Evolutionary conservation across 2,113 vertebrate genomes (phyloP).

Genomic region (Mobula birostris): DNA sequence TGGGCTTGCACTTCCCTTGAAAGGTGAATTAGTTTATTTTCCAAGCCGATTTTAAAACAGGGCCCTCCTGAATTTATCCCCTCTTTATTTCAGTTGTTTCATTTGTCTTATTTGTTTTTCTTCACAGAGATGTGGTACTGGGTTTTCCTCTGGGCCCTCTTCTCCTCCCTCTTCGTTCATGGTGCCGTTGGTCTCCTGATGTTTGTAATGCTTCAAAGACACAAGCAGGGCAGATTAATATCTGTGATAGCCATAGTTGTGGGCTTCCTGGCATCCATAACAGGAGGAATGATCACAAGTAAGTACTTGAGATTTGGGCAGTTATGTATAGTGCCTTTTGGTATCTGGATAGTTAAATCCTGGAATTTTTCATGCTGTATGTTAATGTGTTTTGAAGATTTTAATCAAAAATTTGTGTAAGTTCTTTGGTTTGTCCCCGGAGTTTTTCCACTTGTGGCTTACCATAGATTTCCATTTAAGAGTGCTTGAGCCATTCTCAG

Average conservation of each 20-base stretch:
- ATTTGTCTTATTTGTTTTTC: constrained; percentile 43
- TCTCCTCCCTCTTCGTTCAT: constrained; percentile 93
- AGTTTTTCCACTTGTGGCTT: no score
- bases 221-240: constrained; percentile 84
- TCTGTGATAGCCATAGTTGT: constrained; percentile 84
- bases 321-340: not conserved
- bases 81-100: constrained; percentile 42
- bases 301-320: constrained; percentile 51
- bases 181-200: constrained; percentile 83
- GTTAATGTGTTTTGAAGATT: not conserved
- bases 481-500: no score
- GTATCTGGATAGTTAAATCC: not conserved
- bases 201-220: constrained; percentile 91
- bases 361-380: not conserved
- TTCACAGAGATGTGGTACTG: constrained; percentile 97
- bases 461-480: no score
- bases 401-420: no score
- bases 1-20: not conserved
- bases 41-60: not conserved
- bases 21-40: not conserved
- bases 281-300: constrained; percentile 94
- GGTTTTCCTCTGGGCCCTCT: constrained; percentile 98
- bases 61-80: not conserved
- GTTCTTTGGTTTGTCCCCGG: no score
- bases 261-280: constrained; percentile 87